Conservation (phyloP, 53 echinoderm and acorn worm species). For the Temnopleurus reevesii region DNA sequence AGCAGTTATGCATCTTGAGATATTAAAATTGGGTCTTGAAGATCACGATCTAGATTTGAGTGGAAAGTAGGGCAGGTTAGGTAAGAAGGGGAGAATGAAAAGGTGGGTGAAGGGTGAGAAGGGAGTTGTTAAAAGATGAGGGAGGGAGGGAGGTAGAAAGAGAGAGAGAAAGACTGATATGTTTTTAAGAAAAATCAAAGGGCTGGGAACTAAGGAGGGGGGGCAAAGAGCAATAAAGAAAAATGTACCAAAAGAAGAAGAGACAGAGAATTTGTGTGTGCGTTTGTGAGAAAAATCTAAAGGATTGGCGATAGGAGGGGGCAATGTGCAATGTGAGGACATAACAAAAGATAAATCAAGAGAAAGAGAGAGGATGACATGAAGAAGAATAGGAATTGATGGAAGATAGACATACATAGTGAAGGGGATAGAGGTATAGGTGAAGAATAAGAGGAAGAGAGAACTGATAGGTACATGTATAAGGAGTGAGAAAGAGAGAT, state of each 20-base stretch:
- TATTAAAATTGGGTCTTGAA: background rate
- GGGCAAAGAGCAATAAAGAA: background rate
- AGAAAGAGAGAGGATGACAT: background rate
- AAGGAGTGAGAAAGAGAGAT: background rate
- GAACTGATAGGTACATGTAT: too few relatives aligned
- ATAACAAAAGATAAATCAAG: background rate
- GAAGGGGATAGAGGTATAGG: background rate
- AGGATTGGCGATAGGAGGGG: background rate
- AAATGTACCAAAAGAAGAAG: background rate
- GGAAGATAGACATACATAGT: background rate
- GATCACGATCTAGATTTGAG: background rate
- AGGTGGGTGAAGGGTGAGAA: background rate
- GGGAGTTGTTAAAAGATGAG: background rate
- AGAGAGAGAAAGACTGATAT: background rate
- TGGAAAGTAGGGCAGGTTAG: constrained; percentile 4
- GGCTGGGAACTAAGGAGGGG: too few relatives aligned
- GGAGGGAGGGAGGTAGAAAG: background rate
- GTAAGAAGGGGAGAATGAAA: too few relatives aligned
- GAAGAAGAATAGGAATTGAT: background rate
- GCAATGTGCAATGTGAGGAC: background rate
- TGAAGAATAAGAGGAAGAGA: too few relatives aligned
- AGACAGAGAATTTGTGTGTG: background rate
- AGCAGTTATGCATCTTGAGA: background rate
- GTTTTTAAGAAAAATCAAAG: too few relatives aligned
- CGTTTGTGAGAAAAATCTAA: background rate